Percentiles rank a stretch among this genome's conserved stretches.
These are phyloP conservation scores for Vireo griseus DNA, from an alignment of 2,797 vertebrate species.

Conservation along the genomic window DNA sequence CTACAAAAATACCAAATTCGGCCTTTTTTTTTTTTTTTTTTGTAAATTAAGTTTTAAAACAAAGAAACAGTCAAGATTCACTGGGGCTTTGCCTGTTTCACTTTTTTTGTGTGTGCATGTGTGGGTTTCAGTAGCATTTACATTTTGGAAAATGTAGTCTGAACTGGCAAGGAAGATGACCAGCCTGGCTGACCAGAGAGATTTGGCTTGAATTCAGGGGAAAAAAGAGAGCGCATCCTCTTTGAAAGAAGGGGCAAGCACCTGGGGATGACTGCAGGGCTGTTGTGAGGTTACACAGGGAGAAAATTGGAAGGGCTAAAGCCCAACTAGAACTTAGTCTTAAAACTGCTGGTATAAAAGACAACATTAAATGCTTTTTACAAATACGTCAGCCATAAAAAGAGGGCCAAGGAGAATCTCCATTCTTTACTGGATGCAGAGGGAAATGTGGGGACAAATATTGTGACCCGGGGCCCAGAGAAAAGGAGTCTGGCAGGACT, in stretches of 20 bases:
- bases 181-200: neutral
- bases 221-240: neutral
- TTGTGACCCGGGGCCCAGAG: fast-evolving
- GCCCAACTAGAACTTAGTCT: neutral
- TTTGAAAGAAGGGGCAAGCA: neutral
- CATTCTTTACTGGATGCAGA: neutral
- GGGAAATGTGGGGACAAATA: neutral
- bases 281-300: neutral
- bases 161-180: neutral
- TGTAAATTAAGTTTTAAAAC: neutral
- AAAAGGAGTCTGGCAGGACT: neutral
- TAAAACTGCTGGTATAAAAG: neutral
- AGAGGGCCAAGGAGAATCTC: neutral
- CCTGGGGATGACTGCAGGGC: neutral
- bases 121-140: neutral
- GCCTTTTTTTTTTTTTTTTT: neutral
- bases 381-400: neutral
- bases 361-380: neutral
- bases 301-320: neutral
- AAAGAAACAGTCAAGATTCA: neutral
- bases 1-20: neutral
- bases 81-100: neutral
- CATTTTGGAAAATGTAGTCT: neutral
- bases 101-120: neutral
- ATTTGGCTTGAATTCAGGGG: neutral